Evolutionary conservation across 1,140 invertebrate genomes (phyloP), one percentile per base, ranked within the genome.

Genomic region (Dinoponera quadriceps): DNA sequence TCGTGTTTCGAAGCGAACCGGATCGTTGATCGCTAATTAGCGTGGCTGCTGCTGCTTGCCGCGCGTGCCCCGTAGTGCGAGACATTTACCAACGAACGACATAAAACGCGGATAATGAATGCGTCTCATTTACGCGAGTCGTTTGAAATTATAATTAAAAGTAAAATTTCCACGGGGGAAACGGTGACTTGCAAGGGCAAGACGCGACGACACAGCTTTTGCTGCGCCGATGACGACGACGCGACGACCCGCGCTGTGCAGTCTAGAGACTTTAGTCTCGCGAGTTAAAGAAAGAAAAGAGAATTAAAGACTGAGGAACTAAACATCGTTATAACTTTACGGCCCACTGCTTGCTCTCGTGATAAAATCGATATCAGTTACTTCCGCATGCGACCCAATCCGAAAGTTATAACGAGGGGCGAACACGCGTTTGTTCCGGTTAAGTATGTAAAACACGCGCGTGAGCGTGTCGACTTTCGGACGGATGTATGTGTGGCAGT

Each of bases 91-190:
- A 77, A 77, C 44, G 22, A 55, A 13, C 63, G 75, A 69, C 63
- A n/a, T 68, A 68, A 78, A 78, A 51, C 51, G 65, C 65, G 54
- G 51, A 20, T 80, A 80, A 71, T 80, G 38, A 80, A 80, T 80
- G 65, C 65, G 65, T 80, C 51, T 80, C 75, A 80, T 71, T 80
- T 80, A 80, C 65, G n/a, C n/a, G 51, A 80, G 65, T 80, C 65
- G 51, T 71, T 80, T 80, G 33, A 80, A 80, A 80, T 80, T 80
- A 80, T 71, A 80, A 80, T 80, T 80, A 80, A 80, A 69, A 75
- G 63, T 63, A 59, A 63, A 75, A 80, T 80, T 80, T 80, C 54
- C 33, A 57, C 44, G 33, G n/a, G n/a, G n/a, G n/a, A 80, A 48
- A 69, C 69, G 71, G 69, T 51, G 29, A 18, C 75, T n/a, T n/a